phyloP scores from a whole-genome alignment of 1,140 invertebrate genomes.

The Adoxophyes honmai region DNA sequence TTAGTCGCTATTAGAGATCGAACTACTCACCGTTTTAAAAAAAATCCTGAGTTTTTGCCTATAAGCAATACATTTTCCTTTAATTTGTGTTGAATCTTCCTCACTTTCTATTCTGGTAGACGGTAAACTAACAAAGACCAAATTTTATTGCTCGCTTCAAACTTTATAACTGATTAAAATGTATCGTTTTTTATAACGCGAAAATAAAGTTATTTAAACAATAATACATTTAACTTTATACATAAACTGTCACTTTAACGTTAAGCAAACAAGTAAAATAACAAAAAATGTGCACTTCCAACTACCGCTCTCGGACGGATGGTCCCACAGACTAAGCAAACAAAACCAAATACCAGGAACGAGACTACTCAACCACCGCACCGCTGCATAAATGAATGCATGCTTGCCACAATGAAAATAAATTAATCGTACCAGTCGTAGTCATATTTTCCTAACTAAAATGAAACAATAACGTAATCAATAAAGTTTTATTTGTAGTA shows the following conservation, averaged over 20 bases:
- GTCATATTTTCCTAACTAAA: too few species aligned
- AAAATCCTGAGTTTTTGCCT: neutral
- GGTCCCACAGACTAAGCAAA: conserved; percentile 5
- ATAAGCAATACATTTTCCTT: neutral
- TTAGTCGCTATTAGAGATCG: neutral
- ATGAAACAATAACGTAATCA: too few species aligned
- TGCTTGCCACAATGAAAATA: too few species aligned
- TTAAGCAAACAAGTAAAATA: neutral
- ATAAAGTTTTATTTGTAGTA: too few species aligned
- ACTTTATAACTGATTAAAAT: neutral
- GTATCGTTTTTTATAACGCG: too few species aligned
- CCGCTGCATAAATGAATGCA: too few species aligned
- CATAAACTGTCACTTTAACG: neutral
- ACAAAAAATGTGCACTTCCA: neutral
- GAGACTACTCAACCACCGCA: too few species aligned
- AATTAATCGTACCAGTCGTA: too few species aligned
- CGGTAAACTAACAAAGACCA: conserved; percentile 6
- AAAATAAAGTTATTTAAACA: too few species aligned
- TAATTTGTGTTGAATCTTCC: conserved; percentile 1
- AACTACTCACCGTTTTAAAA: neutral
- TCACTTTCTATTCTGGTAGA: conserved; percentile 5
- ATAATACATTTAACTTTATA: too few species aligned
- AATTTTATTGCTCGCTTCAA: neutral
- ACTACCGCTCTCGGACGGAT: conserved; percentile 3
- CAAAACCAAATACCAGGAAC: too few species aligned